Evolutionary conservation across 2,888 invertebrate species (phyloP).

Genomic region (Hofmannophila pseudospretella): DNA sequence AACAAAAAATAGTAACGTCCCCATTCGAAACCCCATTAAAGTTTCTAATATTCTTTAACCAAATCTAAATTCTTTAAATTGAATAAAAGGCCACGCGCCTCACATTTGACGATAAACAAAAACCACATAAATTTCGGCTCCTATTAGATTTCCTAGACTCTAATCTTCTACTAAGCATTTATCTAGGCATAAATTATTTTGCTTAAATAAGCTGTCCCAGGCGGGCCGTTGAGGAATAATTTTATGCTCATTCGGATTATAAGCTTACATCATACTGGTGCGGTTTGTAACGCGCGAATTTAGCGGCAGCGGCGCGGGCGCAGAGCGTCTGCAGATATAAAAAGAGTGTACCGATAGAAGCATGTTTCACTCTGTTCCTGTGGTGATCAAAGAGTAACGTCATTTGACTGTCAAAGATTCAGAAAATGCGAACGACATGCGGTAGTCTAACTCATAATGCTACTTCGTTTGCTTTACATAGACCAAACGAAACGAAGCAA

Average conservation of each 20-base stretch:
- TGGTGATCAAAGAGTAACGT: no score
- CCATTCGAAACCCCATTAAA: constrained; percentile 10
- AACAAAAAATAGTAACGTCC: neutral
- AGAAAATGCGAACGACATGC: no score
- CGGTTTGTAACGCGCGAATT: no score
- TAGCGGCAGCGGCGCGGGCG: no score
- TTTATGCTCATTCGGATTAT: constrained; percentile 61
- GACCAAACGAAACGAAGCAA: no score
- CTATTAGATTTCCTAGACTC: constrained; percentile 54
- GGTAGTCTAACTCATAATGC: no score
- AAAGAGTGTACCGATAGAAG: no score
- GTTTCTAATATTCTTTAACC: constrained; percentile 44
- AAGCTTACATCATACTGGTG: no score
- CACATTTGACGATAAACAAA: constrained; percentile 50
- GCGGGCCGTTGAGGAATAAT: constrained; percentile 51
- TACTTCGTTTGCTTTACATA: no score
- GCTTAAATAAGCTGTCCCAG: constrained; percentile 53
- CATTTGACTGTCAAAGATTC: no score
- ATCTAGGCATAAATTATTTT: constrained; percentile 65
- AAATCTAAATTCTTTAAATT: constrained; percentile 49
- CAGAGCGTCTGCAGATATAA: no score
- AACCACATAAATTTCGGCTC: constrained; percentile 55
- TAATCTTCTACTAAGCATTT: constrained; percentile 50
- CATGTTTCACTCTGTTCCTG: no score
- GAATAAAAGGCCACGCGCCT: constrained; percentile 56